Evolutionary conservation across 2,888 invertebrate species (phyloP), one percentile per base, ranked within the genome.

Genomic region (Hipparchia sbordonii): DNA sequence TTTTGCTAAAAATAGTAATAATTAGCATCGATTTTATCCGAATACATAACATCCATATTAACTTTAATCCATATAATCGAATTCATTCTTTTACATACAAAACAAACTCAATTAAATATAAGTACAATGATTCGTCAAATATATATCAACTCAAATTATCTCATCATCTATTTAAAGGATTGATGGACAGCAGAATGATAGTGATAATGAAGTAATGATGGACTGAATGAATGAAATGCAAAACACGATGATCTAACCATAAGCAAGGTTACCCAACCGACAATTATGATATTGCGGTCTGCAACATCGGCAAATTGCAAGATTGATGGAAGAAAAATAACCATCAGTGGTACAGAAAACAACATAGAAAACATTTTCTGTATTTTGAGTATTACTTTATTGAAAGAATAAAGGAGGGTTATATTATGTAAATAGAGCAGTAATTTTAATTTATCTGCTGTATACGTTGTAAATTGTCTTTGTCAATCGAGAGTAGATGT

Each of bases 261-360:
- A 73, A 80, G 74, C 73, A 76, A 78, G 78, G 75, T 89, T 89
- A 87, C 84, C 85, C 86, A 90, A 91, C 83, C 79, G 76, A 80
- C 81, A 87, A 90, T 89, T 88, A 88, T 81, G 77, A 80, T 77
- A 80, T 80, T 86, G 85, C 82, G 84, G 84, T 84, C 81, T 77
- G 79, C 76, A 82, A 81, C 81, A 84, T 81, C 78, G 77, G 80
- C 76, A 80, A 82, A 85, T 86, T 87, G 80, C 82, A 76, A 83
- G 82, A 85, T 82, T 77, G 78, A 81, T 81, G 78, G 77, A 74
- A 76, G 76, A 79, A 84, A 84, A 81, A 73, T 63, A 72, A 66
- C 76, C 70, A 56, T 72, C 62, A 76, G 72, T 61, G 70, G 73
- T 71, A 12, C 46, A 72, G 59, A 56, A 63, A 39, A 60, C 13